phyloP scores from a whole-genome alignment of 2,888 invertebrate genomes.

The Oscheius myriophilus region DNA sequence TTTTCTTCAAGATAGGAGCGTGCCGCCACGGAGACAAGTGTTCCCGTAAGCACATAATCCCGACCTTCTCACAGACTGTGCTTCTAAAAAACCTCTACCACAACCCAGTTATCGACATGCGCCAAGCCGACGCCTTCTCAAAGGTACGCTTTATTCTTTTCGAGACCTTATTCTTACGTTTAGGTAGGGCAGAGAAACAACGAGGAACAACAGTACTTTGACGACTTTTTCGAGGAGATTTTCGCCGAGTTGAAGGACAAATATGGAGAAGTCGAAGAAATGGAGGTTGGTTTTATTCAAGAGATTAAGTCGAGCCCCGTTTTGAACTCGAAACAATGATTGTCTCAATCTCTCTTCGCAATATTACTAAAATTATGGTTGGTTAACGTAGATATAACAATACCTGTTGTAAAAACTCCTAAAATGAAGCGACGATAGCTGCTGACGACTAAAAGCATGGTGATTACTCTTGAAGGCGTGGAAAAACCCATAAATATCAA shows the following conservation, averaged over 20 bases:
- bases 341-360: slow-evolving; percentile 79
- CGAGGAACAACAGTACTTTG: slow-evolving; percentile 98
- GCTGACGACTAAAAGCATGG: too few species aligned
- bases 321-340: too few species aligned
- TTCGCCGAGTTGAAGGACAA: slow-evolving; percentile 84
- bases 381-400: too few species aligned
- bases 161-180: not conserved
- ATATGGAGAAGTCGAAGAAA: slow-evolving; percentile 1
- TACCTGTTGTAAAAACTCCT: too few species aligned
- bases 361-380: slow-evolving; percentile 84
- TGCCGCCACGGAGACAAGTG: slow-evolving; percentile 98
- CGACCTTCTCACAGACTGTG: slow-evolving; percentile 97
- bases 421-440: too few species aligned
- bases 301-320: too few species aligned
- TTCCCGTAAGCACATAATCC: slow-evolving; percentile 98
- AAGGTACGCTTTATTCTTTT: slow-evolving; percentile 9
- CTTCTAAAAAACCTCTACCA: slow-evolving; percentile 88
- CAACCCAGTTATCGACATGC: slow-evolving; percentile 78
- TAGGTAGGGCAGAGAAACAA: slow-evolving; percentile 52
- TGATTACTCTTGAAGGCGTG: too few species aligned
- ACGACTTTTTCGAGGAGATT: slow-evolving; percentile 98
- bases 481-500: too few species aligned
- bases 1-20: slow-evolving; percentile 81
- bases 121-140: slow-evolving; percentile 58
- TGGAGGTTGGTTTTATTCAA: slow-evolving; percentile 3